Base-by-base conservation (phyloP, 1,140 invertebrate species). In the Geopemphigus sp. region DNA sequence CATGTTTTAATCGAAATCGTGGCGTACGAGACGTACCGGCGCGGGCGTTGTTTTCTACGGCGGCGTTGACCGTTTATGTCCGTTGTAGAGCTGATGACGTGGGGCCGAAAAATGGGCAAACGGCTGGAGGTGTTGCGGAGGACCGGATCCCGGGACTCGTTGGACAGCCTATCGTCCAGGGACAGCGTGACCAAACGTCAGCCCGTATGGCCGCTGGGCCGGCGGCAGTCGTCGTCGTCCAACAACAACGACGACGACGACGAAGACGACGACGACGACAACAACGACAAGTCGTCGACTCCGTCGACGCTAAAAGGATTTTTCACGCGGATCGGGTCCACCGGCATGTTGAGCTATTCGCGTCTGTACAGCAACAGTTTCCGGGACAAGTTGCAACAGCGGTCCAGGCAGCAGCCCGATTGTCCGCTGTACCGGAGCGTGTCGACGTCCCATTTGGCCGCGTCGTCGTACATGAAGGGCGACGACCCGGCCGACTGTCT, bases 401-500 rank as follows among this genome's bases (percentile, higher is more conserved):
- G 85, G 86, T 86, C 84, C 80, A 86, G 82, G 83, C 86, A 84
- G 83, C 86, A 83, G 83, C 86, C 26, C 39, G 50, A 61, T 5
- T 45, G 54, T 17, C 84, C 53, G 19, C 85, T 93, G n/a, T 92
- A 92, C 83, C 87, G 91, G 68, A 93, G 91, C 83, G 92, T 90
- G 83, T 92, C 91, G 64, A 92, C 91, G 17, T 92, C 91, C 68
- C 91, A 92, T 83, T 84, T 92, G 81, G 88, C 88, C 74, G 88
- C 88, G 81, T 91, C 88, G 81, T 91, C 90, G 0, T 93, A 93
- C 83, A 89, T 92, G 19, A 91, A 91, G 84, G 91, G 90, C 56
- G 92, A 93, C 82, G 92, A 93, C 86, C 92, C 92, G 19, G 91
- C 91, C 12, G 91, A 93, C 83, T 91, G 91, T 22, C 88, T 93